Conservation (phyloP, 2,888 invertebrate species). For the Dioctria rufipes region DNA sequence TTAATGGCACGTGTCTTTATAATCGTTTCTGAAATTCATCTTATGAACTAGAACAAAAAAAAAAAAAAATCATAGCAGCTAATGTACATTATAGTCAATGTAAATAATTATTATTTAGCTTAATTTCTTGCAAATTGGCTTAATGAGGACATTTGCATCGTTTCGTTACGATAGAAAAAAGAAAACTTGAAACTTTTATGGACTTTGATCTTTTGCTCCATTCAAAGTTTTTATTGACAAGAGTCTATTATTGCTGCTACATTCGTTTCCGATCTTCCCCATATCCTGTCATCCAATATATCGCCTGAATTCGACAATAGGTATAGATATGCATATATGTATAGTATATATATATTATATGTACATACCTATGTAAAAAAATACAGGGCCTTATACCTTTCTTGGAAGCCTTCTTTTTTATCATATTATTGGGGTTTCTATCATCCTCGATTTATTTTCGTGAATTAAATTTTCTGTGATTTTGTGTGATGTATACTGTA, state of each 20-base stretch:
- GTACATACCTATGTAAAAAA: background rate
- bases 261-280: background rate
- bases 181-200: background rate
- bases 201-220: slow-evolving; percentile 29
- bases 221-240: slow-evolving; percentile 19
- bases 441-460: slow-evolving; percentile 3
- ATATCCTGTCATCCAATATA: background rate
- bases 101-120: too few relatives aligned
- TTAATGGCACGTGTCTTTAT: too few relatives aligned
- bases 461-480: slow-evolving; percentile 7
- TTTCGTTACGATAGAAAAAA: slow-evolving; percentile 15
- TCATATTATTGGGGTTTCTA: slow-evolving; percentile 12
- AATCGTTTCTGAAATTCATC: too few relatives aligned
- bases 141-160: slow-evolving; percentile 7
- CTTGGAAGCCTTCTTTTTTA: background rate
- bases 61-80: too few relatives aligned
- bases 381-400: background rate
- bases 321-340: too few relatives aligned
- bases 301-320: slow-evolving; percentile 8
- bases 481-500: slow-evolving; percentile 15
- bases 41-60: too few relatives aligned
- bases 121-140: slow-evolving; percentile 7
- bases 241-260: background rate
- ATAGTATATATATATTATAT: too few relatives aligned
- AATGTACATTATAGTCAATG: too few relatives aligned